A percentile compares a stretch with the other conserved stretches of the same genome.
phyloP scores from a whole-genome alignment of 1,140 invertebrate species.

The Drosophila arawakana region DNA sequence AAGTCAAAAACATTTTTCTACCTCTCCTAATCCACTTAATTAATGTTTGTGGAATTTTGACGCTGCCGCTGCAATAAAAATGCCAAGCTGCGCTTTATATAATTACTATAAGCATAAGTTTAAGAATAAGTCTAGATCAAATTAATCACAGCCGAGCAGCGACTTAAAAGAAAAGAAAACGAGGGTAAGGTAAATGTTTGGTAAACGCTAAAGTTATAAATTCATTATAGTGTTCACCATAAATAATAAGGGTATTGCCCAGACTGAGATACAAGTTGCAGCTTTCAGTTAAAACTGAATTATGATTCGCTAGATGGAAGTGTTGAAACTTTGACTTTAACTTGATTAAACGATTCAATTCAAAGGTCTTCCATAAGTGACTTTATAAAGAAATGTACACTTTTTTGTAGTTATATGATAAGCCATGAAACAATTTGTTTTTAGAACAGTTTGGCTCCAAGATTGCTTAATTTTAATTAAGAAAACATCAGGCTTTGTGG shows the following conservation, averaged over 20 bases:
- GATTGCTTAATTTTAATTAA: too few species aligned
- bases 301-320: too few species aligned
- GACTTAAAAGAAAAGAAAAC: not conserved
- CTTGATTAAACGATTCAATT: too few species aligned
- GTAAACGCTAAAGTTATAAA: not conserved
- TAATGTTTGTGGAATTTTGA: constrained; percentile 53
- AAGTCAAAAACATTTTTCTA: constrained; percentile 50
- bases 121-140: constrained; percentile 1
- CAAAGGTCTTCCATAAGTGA: too few species aligned
- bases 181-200: not conserved
- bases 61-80: constrained; percentile 14
- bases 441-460: too few species aligned
- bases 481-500: too few species aligned
- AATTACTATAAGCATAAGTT: not conserved
- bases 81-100: not conserved
- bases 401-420: too few species aligned
- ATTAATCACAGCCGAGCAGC: constrained; percentile 33
- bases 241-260: not conserved
- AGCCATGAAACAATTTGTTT: too few species aligned
- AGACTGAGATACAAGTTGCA: not conserved
- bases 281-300: not conserved
- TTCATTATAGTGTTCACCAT: not conserved
- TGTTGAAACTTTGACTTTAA: too few species aligned
- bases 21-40: constrained; percentile 66
- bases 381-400: not conserved